A percentile compares a stretch with the other conserved stretches of the same genome.
These are phyloP conservation scores for Mycteria americana DNA, from an alignment of 2,797 vertebrate genomes.

Conservation along the genomic window DNA sequence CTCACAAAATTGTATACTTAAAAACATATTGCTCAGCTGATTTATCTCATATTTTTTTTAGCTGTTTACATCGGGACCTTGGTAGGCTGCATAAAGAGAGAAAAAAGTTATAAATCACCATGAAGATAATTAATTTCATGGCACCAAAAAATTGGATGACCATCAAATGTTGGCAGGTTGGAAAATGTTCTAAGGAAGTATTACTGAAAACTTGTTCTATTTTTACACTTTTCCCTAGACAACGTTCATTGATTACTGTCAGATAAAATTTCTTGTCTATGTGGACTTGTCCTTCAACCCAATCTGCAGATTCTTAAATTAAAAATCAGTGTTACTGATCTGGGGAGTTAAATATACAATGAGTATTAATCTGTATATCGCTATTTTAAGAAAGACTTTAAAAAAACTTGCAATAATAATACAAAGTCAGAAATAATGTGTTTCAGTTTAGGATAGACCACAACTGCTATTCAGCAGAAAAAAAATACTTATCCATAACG, in stretches of 20 bases:
- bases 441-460: background rate
- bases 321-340: background rate
- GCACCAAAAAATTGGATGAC: background rate
- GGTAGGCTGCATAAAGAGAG: background rate
- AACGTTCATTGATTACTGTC: background rate
- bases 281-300: background rate
- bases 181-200: background rate
- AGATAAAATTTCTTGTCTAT: background rate
- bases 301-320: background rate
- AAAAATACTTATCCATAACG: background rate
- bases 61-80: background rate
- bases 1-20: background rate
- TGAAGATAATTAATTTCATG: background rate
- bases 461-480: background rate
- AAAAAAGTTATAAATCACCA: background rate
- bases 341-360: background rate
- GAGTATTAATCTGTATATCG: background rate
- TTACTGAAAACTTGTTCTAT: background rate
- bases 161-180: background rate
- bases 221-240: background rate
- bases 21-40: background rate
- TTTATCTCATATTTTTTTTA: background rate
- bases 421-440: background rate
- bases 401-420: background rate
- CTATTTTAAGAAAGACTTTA: background rate